Evolutionary conservation across 1,140 invertebrate species (phyloP), one percentile per base, ranked within the genome.

Genomic region (Eupristina koningsbergeri): DNA sequence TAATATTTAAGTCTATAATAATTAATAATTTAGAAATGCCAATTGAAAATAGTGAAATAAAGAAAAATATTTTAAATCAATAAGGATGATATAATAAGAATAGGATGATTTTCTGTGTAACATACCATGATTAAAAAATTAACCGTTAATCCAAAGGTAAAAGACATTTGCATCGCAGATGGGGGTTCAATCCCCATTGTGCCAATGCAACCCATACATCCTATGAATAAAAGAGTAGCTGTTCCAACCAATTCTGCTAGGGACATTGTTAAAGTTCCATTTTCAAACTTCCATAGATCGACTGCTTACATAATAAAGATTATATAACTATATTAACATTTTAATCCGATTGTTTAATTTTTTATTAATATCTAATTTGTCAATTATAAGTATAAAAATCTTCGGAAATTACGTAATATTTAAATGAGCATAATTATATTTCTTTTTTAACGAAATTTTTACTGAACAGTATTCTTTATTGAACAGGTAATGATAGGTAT

Each of bases 241-340:
- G 96, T 97, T 22, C 96, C 96, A 29, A 96, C 86, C 31, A 96
- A 91, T 91, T 97, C 96, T 3, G 94, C 95, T 3, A 92, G 9
- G 36, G 90, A 89, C 87, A 89, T 91, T 0, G 87, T 87, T 22
- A 85, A 74, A 5, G 89, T 92, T 15, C 89, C 88, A 31, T 88
- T 75, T 74, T 91, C 86, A 41, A 91, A 19, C n/a, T 86, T 86
- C 88, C 90, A 88, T 84, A 84, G 50, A n/a, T 81, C 78, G 5
- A 81, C 83, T 81, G 73, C 39, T 81, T n/a, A 53, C 5, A 75
- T 75, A 31, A 75, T 47, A 36, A 22, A 73, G 15, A n/a, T 45
- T 11, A 45, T 9, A 73, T 45, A n/a, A 73, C 1, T 7, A 22
- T 71, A 71, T 71, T 45, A 45, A 71, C 5, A 15, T 36, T 67